Percentiles rank a stretch among this genome's conserved stretches.
These are phyloP conservation scores for Pammene aurita DNA, from an alignment of 2,888 invertebrate genomes.

Conservation along the genomic window DNA sequence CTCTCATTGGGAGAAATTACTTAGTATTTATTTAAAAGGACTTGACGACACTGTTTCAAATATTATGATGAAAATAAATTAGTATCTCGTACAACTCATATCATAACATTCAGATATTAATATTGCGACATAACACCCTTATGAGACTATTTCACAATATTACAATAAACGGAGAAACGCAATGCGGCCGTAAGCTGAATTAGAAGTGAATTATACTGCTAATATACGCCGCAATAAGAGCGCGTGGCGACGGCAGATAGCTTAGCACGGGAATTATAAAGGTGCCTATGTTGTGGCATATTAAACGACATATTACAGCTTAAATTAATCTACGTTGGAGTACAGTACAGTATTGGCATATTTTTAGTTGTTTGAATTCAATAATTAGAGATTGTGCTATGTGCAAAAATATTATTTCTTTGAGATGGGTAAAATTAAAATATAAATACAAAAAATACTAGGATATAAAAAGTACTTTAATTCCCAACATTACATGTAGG, in stretches of 20 bases:
- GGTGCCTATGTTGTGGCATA: conserved; percentile 5
- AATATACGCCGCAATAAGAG: conserved; percentile 64
- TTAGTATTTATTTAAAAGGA: too few relatives aligned
- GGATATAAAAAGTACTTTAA: too few relatives aligned
- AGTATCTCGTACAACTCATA: not conserved
- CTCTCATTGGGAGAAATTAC: too few relatives aligned
- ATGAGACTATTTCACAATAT: conserved; percentile 17
- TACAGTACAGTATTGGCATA: too few relatives aligned
- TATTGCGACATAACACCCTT: not conserved
- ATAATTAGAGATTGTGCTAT: too few relatives aligned
- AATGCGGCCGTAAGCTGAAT: conserved; percentile 59
- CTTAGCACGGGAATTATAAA: conserved; percentile 45
- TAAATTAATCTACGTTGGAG: not conserved
- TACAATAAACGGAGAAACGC: conserved; percentile 43
- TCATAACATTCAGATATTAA: not conserved
- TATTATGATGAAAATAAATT: not conserved
- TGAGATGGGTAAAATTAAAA: too few relatives aligned
- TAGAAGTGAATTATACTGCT: conserved; percentile 67
- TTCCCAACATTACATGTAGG: too few relatives aligned
- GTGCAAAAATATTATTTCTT: too few relatives aligned
- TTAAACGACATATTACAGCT: not conserved
- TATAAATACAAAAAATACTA: too few relatives aligned
- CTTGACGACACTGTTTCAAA: too few relatives aligned
- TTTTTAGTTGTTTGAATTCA: too few relatives aligned
- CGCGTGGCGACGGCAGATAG: conserved; percentile 66